These are phyloP conservation scores for Theristicus caerulescens DNA, from an alignment of 2,113 vertebrate species.

Conservation along the genomic window DNA sequence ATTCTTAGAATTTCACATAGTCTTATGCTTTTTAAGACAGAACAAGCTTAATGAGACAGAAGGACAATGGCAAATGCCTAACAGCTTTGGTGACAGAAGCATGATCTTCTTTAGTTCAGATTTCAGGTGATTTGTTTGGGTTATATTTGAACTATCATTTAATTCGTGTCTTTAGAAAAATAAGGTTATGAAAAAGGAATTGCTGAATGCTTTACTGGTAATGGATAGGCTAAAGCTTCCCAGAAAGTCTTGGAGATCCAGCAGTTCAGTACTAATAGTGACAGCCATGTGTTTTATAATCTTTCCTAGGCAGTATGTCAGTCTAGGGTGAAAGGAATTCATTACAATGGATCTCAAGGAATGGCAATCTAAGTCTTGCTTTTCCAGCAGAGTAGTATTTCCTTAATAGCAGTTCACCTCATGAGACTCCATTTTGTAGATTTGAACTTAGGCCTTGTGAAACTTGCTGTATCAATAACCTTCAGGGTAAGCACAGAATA, in stretches of 20 bases:
- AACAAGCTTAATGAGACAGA: background rate
- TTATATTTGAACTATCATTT: background rate
- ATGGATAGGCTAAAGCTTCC: background rate
- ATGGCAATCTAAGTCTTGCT: background rate
- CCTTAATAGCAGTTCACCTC: background rate
- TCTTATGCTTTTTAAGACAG: background rate
- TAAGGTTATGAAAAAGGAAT: background rate
- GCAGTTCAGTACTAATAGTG: background rate
- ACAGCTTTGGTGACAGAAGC: background rate
- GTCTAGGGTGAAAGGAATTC: background rate
- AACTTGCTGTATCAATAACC: background rate
- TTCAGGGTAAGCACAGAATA: background rate
- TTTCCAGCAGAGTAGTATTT: background rate
- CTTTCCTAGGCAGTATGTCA: background rate
- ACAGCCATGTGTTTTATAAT: background rate
- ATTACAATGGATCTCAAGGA: background rate
- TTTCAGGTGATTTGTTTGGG: background rate
- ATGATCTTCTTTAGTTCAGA: background rate
- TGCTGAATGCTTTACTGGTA: background rate
- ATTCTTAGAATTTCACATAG: background rate
- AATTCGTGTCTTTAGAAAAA: slow-evolving; percentile 1
- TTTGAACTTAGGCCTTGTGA: background rate
- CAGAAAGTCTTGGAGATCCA: background rate
- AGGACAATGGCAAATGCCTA: background rate
- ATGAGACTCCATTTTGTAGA: background rate